Base-by-base conservation (phyloP, 2,888 invertebrate genomes). In the Eupithecia tripunctaria region DNA sequence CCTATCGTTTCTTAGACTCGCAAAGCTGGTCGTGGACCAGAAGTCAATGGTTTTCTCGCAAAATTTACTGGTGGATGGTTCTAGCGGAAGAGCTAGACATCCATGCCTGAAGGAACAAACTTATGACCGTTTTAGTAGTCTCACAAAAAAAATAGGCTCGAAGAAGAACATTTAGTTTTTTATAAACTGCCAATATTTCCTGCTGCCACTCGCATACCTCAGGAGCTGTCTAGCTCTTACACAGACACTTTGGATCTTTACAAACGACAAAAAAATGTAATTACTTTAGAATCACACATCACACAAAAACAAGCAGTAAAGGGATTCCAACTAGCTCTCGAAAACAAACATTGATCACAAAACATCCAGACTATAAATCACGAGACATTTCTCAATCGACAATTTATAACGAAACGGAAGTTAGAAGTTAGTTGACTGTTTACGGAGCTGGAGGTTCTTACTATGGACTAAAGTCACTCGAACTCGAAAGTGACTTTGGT, bases 351-450 rank as follows among this genome's bases (percentile, higher is more conserved):
- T 88, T 81, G 78, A 86, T 87, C 84, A 80, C 79, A 76, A 86
- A 88, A 88, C 89, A 84, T 84, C 82, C 84, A 78, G 76, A 80
- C 82, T 79, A 86, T 89, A 89, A 88, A 89, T 90, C 87, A 88
- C 85, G 67, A 78, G 82, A 84, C 84, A 83, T 85, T 87, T 88
- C 82, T 86, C 85, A 85, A 87, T 88, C 85, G 87, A 87, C 85
- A 82, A 88, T 90, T 89, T 88, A 85, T 86, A 88, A 85, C 85
- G 83, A 86, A 89, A 85, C 84, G 85, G 85, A 86, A 87, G 86
- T 86, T 85, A 82, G 82, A 79, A 80, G 82, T 85, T 85, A 82
- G 81, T 81, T 76, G 78, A 82, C 82, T 84, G 82, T 86, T 86
- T 82, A 83, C 77, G 64, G 74, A 67, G 66, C 68, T 75, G 70